phyloP scores from a whole-genome alignment of 2,113 vertebrate species.

The Tragulus kanchil region DNA sequence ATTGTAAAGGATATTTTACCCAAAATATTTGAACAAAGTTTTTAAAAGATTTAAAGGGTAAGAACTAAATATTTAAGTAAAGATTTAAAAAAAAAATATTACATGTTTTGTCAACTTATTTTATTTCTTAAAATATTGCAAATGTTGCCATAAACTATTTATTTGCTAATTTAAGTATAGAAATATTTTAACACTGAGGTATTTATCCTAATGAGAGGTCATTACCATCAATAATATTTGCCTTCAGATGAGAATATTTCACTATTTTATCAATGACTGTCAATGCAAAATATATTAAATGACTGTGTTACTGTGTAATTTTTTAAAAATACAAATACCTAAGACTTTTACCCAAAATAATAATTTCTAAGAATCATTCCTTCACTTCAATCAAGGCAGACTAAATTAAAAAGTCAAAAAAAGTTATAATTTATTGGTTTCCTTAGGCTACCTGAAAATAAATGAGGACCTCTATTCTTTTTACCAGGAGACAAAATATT shows the following conservation, averaged over 20 bases:
- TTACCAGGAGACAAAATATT: slow-evolving; percentile 71
- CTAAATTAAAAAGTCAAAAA: slow-evolving; percentile 58
- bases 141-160: not conserved
- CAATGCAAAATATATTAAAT: not conserved
- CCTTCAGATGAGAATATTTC: slow-evolving; percentile 17
- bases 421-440: slow-evolving; percentile 48
- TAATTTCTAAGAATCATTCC: not conserved
- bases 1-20: not conserved
- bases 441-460: slow-evolving; percentile 57
- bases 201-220: not conserved
- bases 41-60: not conserved
- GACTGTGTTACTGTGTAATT: not conserved
- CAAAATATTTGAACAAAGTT: not conserved
- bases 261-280: slow-evolving; percentile 4
- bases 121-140: not conserved
- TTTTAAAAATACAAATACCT: not conserved
- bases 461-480: slow-evolving; percentile 18
- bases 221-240: not conserved
- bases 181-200: not conserved
- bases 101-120: not conserved
- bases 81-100: too few relatives aligned
- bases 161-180: not conserved
- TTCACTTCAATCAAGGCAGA: not conserved
- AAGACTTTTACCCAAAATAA: not conserved
- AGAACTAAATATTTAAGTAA: slow-evolving; percentile 11